Conservation (phyloP, 2,888 invertebrate species). For the Volucella bombylans region DNA sequence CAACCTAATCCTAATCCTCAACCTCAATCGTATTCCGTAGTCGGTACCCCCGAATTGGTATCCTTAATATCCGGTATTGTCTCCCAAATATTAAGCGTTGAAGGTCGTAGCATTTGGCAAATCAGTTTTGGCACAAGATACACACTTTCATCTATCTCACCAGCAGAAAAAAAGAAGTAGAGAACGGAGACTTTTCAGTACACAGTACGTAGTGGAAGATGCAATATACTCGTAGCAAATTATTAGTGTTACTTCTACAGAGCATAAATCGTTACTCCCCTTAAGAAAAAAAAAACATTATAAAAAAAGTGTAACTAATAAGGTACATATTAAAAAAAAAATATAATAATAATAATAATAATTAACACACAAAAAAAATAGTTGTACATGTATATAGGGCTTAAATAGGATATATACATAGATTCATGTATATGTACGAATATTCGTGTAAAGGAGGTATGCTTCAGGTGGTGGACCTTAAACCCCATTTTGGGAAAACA, state of each 20-base stretch:
- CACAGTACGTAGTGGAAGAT: slow-evolving; percentile 50
- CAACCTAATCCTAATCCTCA: no score
- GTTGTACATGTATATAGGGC: slow-evolving; percentile 61
- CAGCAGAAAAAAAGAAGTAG: neutral
- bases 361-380: slow-evolving; percentile 25
- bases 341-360: slow-evolving; percentile 8
- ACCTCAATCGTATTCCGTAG: no score
- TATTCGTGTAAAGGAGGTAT: neutral
- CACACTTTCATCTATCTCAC: slow-evolving; percentile 25
- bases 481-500: no score
- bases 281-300: slow-evolving; percentile 27
- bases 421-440: no score
- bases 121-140: slow-evolving; percentile 35
- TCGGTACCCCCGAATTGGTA: no score
- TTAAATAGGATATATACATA: slow-evolving; percentile 57
- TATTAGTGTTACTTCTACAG: slow-evolving; percentile 57
- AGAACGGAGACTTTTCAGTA: slow-evolving; percentile 48
- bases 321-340: slow-evolving; percentile 15
- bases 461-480: no score
- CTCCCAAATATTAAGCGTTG: no score
- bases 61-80: no score
- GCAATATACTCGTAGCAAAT: slow-evolving; percentile 55
- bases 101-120: no score
- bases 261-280: slow-evolving; percentile 70
- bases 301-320: slow-evolving; percentile 37